Conservation (phyloP, 2,113 vertebrate genomes). For the Hippolais icterina region DNA sequence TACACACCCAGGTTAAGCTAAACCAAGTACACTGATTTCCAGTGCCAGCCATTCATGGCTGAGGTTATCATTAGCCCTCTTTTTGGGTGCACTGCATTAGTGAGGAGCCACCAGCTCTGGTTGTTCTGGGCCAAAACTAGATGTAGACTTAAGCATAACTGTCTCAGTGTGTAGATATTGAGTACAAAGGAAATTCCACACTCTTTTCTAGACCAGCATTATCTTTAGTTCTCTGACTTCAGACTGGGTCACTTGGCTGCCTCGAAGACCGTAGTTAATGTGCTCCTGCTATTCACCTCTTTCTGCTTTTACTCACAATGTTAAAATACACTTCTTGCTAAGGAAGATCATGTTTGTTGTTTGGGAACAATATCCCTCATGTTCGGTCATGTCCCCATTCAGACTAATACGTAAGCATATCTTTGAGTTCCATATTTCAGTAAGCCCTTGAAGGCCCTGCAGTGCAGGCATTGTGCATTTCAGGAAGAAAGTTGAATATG, state of each 20-base stretch:
- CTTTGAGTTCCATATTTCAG: not conserved
- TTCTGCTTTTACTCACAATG: not conserved
- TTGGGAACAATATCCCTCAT: not conserved
- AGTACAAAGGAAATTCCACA: not conserved
- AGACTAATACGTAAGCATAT: not conserved
- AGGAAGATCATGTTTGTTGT: not conserved
- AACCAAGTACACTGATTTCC: not conserved
- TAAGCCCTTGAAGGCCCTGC: not conserved
- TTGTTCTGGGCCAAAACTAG: not conserved
- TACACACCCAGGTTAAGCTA: not conserved
- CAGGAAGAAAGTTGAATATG: not conserved
- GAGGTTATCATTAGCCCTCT: not conserved
- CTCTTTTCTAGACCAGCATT: not conserved
- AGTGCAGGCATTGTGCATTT: not conserved
- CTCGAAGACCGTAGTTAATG: not conserved
- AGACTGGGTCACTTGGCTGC: not conserved
- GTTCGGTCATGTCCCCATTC: not conserved
- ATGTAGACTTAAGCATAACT: not conserved
- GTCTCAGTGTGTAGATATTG: not conserved
- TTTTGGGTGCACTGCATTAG: not conserved
- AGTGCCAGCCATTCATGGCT: not conserved
- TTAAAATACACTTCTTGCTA: not conserved
- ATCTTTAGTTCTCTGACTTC: not conserved
- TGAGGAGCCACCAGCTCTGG: not conserved
- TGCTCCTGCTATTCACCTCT: not conserved